These are phyloP conservation scores for Rhineura floridana DNA, from an alignment of 2,113 vertebrate species.

Conservation along the genomic window DNA sequence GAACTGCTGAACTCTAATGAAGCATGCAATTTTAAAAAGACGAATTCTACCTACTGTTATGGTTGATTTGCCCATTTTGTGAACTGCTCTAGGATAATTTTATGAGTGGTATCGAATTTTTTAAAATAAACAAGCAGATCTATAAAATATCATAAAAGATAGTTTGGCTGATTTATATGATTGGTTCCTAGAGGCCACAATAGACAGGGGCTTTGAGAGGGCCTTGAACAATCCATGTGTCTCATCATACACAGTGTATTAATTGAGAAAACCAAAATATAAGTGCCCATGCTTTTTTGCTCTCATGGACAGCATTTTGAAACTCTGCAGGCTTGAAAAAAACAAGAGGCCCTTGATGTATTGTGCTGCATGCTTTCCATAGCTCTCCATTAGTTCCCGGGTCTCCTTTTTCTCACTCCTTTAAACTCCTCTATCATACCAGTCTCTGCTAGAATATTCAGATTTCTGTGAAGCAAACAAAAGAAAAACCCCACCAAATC, in stretches of 20 bases:
- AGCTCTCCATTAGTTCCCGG: not conserved
- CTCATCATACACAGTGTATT: not conserved
- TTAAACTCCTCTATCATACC: not conserved
- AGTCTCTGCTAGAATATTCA: not conserved
- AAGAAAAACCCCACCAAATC: not conserved
- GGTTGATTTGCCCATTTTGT: not conserved
- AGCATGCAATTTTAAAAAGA: not conserved
- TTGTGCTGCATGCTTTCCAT: not conserved
- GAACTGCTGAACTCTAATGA: not conserved
- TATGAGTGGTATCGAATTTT: not conserved
- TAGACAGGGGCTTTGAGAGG: not conserved
- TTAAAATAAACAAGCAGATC: not conserved
- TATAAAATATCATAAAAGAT: not conserved
- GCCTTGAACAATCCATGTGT: not conserved
- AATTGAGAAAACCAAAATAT: not conserved
- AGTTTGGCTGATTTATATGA: not conserved
- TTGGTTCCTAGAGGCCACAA: not conserved
- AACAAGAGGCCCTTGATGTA: too few species aligned
- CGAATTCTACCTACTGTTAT: not conserved
- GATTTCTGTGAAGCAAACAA: not conserved
- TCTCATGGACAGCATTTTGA: not conserved
- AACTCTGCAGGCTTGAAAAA: not conserved
- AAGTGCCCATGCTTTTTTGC: too few species aligned
- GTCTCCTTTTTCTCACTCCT: not conserved
- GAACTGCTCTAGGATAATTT: not conserved